Evolutionary conservation across 2,797 vertebrate species (phyloP), one percentile per base, ranked within the genome.

Genomic region (Alectoris magna): DNA sequence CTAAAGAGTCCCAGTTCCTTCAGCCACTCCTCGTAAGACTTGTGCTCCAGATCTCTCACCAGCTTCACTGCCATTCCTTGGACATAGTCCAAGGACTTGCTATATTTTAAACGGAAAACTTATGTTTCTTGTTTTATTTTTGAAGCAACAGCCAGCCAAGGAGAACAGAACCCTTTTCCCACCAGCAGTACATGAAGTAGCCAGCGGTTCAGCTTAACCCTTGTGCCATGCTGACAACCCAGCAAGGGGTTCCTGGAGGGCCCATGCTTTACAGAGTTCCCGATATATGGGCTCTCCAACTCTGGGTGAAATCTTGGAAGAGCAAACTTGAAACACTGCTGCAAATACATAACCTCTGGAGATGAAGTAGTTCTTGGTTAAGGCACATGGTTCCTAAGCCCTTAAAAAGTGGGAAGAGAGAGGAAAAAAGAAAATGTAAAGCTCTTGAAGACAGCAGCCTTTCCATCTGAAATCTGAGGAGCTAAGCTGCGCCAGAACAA

Each of bases 161-260:
- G 73, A 62, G 17, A 87, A 75, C 1, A 88, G 68, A 67, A 85
- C 31, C 31, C 27, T 10, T 74, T 71, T 39, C 48, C 44, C 19
- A 31, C 10, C 27, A 58, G n/a, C 63, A 71, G 43, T 29, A 48
- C 59, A 63, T 27, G 27, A 72, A 26, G 27, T 34, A 79, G 49
- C 27, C 11, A 68, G 31, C 21, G 51, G 60, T 64, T 31, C 59
- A 0, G 0, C 31, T 55, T 43, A 18, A 71, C 24, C n/a, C 41
- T 43, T 55, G 26, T 44, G 60, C 31, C 36, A 14, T 1, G 19
- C 23, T 7, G 3, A 56, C 1, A 1, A 51, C 11, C 10, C 62
- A 73, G 34, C 1, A 4, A n/a, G 51, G 1, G 0, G 38, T 69
- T 81, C 66, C 51, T 62, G 67, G 14, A 38, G 34, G 0, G 0